Evolutionary conservation across 2,113 vertebrate genomes (phyloP), one percentile per base, ranked within the genome.

Genomic region (Arvicanthis niloticus): DNA sequence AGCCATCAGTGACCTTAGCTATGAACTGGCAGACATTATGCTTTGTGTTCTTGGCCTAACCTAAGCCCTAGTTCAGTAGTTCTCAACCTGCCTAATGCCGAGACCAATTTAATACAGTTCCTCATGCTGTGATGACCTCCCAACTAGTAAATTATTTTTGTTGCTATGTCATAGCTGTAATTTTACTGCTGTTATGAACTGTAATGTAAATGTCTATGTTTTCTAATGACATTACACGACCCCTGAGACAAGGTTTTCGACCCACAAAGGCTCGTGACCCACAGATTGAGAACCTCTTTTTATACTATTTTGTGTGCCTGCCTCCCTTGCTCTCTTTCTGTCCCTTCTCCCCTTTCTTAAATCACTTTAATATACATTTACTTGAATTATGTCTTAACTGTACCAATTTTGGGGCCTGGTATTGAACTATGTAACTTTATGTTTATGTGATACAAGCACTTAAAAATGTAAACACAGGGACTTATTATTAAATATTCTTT

Each of bases 341-440:
- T 40, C 86, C 40, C 26, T 8, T 7, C 40, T 45, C 42, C 86
- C 40, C 87, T 85, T 93, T 92, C 58, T 60, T 87, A 73, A 94
- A 78, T 34, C 22, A 73, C 67, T 93, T 81, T 81, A 40, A 60
- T 42, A 21, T 42, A 21, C 68, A 70, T 84, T 88, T n/a, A 87
- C 48, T 53, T 87, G 60, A 82, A 56, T 53, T 58, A 6, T 89
- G 45, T 92, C 24, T 97, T 92, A 82, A 75, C 75, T 94, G 40
- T 72, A 26, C 37, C 80, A 45, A 68, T 89, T 91, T 90, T 77
- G 67, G 88, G 94, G 60, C 21, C 56, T 40, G 29, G 17, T 78
- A 62, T 72, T 91, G 4, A 5, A 58, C 91, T 94, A 67, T 13
- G 31, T n/a, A 95, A 77, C 87, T 40, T 87, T 67, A 75, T 17